Evolutionary conservation across 2,113 vertebrate species (phyloP).

Genomic region (Electrona antarctica): DNA sequence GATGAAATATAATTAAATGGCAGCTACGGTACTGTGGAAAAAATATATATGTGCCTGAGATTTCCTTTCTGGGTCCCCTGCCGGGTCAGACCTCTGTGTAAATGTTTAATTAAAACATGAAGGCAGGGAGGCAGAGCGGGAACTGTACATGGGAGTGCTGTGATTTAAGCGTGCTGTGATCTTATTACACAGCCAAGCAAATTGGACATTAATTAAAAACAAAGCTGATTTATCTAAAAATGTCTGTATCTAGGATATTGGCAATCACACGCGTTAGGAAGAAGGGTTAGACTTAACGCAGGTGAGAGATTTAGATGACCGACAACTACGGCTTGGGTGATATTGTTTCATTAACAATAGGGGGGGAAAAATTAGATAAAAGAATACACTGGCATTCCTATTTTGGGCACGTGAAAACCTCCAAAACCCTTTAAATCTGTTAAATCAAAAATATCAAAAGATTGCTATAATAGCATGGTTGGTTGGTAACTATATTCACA

Average conservation of each 20-base stretch:
- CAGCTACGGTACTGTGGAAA: neutral
- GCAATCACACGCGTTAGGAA: neutral
- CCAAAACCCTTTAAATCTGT: no score
- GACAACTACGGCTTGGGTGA: no score
- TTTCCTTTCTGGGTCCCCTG: constrained; percentile 5
- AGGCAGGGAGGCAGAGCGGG: constrained; percentile 7
- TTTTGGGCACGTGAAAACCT: no score
- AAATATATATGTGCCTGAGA: constrained; percentile 1
- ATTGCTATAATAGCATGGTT: no score
- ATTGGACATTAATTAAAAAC: constrained; percentile 39
- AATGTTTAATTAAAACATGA: constrained; percentile 61
- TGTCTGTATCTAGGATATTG: neutral
- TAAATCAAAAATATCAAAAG: no score
- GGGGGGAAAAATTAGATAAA: no score
- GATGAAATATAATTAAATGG: constrained; percentile 8
- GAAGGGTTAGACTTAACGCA: no score
- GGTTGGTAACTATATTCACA: no score
- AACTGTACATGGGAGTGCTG: constrained; percentile 24
- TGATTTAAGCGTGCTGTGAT: constrained; percentile 40
- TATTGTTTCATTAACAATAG: no score
- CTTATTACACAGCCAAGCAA: constrained; percentile 14
- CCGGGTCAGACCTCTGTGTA: constrained; percentile 37
- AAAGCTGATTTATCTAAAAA: constrained; percentile 29
- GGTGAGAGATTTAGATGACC: no score
- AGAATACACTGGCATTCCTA: no score